These are phyloP conservation scores for Cotesia vestalis DNA, from an alignment of 1,140 invertebrate genomes.

Conservation along the genomic window DNA sequence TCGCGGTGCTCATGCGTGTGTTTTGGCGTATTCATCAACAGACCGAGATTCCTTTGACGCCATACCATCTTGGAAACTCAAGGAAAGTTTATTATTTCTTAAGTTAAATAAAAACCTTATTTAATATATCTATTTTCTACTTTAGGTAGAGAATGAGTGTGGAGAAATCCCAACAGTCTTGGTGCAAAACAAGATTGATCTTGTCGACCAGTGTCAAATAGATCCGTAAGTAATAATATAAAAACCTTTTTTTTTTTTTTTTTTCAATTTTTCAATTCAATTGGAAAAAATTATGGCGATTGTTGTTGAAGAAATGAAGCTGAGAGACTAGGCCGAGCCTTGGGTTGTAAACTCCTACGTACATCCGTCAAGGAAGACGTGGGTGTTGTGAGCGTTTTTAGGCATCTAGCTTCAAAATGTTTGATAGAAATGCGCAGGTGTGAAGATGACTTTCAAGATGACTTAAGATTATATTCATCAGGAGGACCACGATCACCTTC, in stretches of 20 bases:
- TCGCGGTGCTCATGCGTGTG: conserved; percentile 94
- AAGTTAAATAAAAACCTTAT: neutral
- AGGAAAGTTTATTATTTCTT: conserved; percentile 24
- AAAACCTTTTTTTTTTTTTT: neutral
- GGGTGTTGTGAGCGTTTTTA: conserved; percentile 92
- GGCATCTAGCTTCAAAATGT: conserved; percentile 86
- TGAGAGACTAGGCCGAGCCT: conserved; percentile 82
- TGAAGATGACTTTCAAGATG: conserved; percentile 69
- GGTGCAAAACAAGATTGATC: conserved; percentile 97
- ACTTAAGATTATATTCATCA: conserved; percentile 64
- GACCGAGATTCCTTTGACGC: conserved; percentile 95
- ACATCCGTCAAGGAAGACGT: conserved; percentile 97
- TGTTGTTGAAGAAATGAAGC: conserved; percentile 82
- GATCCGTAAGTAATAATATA: conserved; percentile 76
- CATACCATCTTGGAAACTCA: conserved; percentile 91
- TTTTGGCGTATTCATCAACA: conserved; percentile 93
- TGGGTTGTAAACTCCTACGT: conserved; percentile 87
- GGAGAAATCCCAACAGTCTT: conserved; percentile 95
- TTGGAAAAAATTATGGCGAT: neutral
- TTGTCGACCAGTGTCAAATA: conserved; percentile 90
- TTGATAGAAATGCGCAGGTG: conserved; percentile 73
- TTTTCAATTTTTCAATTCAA: neutral
- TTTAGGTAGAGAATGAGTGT: conserved; percentile 95
- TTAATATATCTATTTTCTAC: conserved; percentile 37
- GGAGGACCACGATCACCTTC: conserved; percentile 64